Evolutionary conservation across 2,888 invertebrate genomes (phyloP).

Genomic region (Phalera bucephala): DNA sequence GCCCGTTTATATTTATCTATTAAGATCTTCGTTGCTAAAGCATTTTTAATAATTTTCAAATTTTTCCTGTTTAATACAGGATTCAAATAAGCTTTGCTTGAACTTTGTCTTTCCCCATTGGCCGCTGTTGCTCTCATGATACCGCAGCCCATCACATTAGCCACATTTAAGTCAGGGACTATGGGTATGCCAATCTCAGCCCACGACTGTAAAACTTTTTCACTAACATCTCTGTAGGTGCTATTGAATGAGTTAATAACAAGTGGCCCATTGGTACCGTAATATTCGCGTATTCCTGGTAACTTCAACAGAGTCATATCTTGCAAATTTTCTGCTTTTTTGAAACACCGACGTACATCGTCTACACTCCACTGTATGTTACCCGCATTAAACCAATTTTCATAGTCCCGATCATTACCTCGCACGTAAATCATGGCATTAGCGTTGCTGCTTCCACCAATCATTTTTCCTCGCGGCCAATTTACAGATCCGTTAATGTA

Average conservation of each 20-base stretch:
- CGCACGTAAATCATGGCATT: constrained; percentile 83
- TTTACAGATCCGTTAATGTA: constrained; percentile 46
- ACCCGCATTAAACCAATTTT: constrained; percentile 77
- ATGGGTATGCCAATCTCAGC: constrained; percentile 64
- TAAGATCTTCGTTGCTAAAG: constrained; percentile 17
- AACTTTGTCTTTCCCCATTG: constrained; percentile 75
- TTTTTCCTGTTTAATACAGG: constrained; percentile 45
- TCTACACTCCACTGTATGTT: constrained; percentile 81
- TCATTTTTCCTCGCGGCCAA: constrained; percentile 85
- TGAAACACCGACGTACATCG: constrained; percentile 70
- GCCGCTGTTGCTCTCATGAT: constrained; percentile 67
- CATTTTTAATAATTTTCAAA: constrained; percentile 41
- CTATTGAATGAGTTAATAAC: constrained; percentile 67
- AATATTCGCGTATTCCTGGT: constrained; percentile 35
- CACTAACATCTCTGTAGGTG: constrained; percentile 50
- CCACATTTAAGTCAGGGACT: constrained; percentile 63
- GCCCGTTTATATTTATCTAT: constrained; percentile 8
- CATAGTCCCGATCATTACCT: constrained; percentile 75
- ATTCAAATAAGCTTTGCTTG: constrained; percentile 81
- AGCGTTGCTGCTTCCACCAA: constrained; percentile 82
- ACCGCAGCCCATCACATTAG: constrained; percentile 72
- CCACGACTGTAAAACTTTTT: constrained; percentile 55
- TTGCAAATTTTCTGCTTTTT: constrained; percentile 74
- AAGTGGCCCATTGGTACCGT: constrained; percentile 71
- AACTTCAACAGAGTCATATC: constrained; percentile 33